Evolutionary conservation across 2,888 invertebrate species (phyloP).

Genomic region (Melinopterus prodromus): DNA sequence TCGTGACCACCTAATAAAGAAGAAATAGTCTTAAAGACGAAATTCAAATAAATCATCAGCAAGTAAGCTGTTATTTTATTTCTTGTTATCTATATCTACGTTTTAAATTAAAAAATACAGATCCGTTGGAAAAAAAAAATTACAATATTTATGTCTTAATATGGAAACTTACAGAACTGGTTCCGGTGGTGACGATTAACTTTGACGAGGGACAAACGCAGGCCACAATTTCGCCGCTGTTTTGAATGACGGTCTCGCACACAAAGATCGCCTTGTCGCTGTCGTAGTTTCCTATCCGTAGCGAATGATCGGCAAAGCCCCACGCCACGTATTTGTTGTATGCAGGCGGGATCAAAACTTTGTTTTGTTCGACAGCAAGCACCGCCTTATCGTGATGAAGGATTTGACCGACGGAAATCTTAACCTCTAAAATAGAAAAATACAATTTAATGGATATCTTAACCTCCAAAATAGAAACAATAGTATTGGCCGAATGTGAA

Average conservation of each 20-base stretch:
- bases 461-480: no score
- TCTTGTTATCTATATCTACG: no score
- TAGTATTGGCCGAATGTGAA: no score
- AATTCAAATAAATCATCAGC: no score
- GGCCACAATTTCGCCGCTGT: conserved; percentile 91
- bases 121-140: no score
- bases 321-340: conserved; percentile 95
- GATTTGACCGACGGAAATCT: conserved; percentile 97
- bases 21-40: no score
- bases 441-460: no score
- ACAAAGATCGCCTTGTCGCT: conserved; percentile 90
- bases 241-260: conserved; percentile 89
- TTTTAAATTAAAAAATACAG: no score
- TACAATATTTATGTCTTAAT: no score
- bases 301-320: conserved; percentile 98
- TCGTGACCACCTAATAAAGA: conserved; percentile 80
- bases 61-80: no score
- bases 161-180: conserved; percentile 87
- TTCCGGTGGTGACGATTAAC: conserved; percentile 92
- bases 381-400: conserved; percentile 88
- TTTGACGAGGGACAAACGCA: conserved; percentile 93
- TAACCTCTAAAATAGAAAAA: conserved; percentile 73
- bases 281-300: conserved; percentile 90
- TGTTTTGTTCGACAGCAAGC: conserved; percentile 95
- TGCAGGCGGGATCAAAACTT: conserved; percentile 89